Percentiles rank a stretch among this genome's conserved stretches.
Conservation (phyloP, 2,113 vertebrate genomes). For the Percina caprodes region DNA sequence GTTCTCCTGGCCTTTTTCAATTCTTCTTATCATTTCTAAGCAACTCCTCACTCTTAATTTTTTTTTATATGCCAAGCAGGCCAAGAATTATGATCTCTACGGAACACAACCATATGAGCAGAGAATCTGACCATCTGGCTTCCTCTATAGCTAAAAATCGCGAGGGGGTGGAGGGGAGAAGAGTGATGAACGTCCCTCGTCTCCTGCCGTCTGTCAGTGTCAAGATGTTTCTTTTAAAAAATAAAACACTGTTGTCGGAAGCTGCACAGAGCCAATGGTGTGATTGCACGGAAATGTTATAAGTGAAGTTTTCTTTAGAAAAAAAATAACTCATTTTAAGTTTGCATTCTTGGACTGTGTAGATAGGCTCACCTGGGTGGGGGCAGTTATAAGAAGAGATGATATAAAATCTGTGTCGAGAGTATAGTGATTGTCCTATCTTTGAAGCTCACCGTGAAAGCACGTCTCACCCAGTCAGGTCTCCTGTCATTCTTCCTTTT, state of each 20-base stretch:
- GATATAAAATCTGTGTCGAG: conserved; percentile 42
- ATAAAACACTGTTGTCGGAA: conserved; percentile 63
- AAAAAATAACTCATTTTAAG: conserved; percentile 21
- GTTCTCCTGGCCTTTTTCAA: conserved; percentile 10
- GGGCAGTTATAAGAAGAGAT: conserved; percentile 14
- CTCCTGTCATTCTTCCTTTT: conserved; percentile 54
- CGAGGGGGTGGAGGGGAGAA: conserved; percentile 57
- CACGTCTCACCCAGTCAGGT: conserved; percentile 18
- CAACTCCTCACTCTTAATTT: conserved; percentile 9
- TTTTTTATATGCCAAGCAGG: conserved; percentile 3
- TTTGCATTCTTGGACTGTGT: conserved; percentile 30
- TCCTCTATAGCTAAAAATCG: conserved; percentile 54
- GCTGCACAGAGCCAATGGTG: conserved; percentile 10
- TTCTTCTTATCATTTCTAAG: conserved; percentile 17
- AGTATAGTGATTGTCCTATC: conserved; percentile 58
- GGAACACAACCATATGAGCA: conserved; percentile 70
- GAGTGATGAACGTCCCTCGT: conserved; percentile 62
- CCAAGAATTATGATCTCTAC: conserved; percentile 58
- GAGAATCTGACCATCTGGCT: conserved; percentile 78
- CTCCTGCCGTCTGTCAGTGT: conserved; percentile 68
- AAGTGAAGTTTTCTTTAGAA: conserved; percentile 1
- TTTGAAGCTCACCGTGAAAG: conserved; percentile 23
- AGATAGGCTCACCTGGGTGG: conserved; percentile 41
- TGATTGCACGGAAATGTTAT: conserved; percentile 11
- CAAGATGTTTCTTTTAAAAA: conserved; percentile 74